A percentile compares a stretch with the other conserved stretches of the same genome.
These are phyloP conservation scores for Mormyrus lacerda DNA, from an alignment of 2,113 vertebrate species.

Conservation along the genomic window DNA sequence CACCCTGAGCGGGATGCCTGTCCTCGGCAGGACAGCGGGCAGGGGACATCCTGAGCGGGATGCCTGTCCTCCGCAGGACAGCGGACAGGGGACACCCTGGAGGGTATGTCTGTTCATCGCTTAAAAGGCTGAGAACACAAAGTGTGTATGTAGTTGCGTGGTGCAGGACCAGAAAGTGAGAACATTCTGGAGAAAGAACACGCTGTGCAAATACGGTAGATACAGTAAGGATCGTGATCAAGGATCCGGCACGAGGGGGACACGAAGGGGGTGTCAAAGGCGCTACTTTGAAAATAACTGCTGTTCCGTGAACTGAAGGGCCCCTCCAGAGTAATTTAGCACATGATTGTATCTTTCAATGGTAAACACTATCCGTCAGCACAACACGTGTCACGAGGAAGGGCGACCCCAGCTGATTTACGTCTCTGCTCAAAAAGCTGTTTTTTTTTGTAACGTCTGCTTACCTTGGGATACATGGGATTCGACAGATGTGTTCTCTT, in stretches of 20 bases:
- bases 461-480: neutral
- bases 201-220: neutral
- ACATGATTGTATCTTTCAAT: neutral
- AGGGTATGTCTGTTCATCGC: too few species aligned
- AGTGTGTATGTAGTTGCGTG: neutral
- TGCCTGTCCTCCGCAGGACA: too few species aligned
- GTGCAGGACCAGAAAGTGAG: neutral
- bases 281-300: neutral
- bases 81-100: too few species aligned
- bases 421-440: neutral
- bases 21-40: too few species aligned
- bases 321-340: neutral
- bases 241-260: too few species aligned
- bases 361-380: constrained; percentile 1
- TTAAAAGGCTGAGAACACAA: neutral
- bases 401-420: neutral
- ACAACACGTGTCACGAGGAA: neutral
- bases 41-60: too few species aligned
- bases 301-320: neutral
- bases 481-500: neutral
- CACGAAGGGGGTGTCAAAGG: neutral
- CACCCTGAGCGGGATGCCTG: too few species aligned
- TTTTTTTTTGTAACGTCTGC: neutral
- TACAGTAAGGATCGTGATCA: neutral
- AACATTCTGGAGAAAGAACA: neutral